Evolutionary conservation across 2,113 vertebrate species (phyloP), one percentile per base, ranked within the genome.

Genomic region (Empidonax alnorum): DNA sequence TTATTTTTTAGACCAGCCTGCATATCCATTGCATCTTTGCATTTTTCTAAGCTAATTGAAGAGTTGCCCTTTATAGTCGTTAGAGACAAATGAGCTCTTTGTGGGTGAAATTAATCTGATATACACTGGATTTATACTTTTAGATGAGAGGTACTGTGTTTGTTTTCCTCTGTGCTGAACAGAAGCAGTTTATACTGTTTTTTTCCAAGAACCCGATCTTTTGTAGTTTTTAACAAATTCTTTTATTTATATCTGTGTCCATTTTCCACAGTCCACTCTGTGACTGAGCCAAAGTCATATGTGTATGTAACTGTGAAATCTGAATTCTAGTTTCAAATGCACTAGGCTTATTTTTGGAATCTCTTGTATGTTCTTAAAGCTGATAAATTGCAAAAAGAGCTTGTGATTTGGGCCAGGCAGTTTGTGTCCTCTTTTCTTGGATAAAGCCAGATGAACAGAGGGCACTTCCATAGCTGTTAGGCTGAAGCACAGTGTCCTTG

Each of bases 401-500:
- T 55, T 80, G 59, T 90, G 68, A 53, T 69, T 52, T 84, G 47
- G 61, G 47, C 21, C 39, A 35, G 37, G 17, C 12, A 68, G 8
- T 42, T 71, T 74, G 56, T 75, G 20, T 3, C 31, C 9, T 31
- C 52, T 87, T 89, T 87, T 16, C 18, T 80, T 0, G 2, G 35
- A 17, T n/a, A 44, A 75, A 65, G 18, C 14, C 24, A 39, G 66
- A 80, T 28, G 33, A 65, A n/a, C 5, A 55, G 41, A 69, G 24
- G 44, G 4, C 30, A 11, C 33, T 50, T 91, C 49, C 4, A 27
- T 6, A 61, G 44, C 30, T 53, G 30, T 12, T 35, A 47, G 22
- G 22, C 17, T 74, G 30, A 63, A 69, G 14, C 0, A 1, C 27
- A 25, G 2, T 28, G 30, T 58, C 27, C 6, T 81, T 2, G 0